Evolutionary conservation across 2,888 invertebrate genomes (phyloP).

Genomic region (Sphinx pinastri): DNA sequence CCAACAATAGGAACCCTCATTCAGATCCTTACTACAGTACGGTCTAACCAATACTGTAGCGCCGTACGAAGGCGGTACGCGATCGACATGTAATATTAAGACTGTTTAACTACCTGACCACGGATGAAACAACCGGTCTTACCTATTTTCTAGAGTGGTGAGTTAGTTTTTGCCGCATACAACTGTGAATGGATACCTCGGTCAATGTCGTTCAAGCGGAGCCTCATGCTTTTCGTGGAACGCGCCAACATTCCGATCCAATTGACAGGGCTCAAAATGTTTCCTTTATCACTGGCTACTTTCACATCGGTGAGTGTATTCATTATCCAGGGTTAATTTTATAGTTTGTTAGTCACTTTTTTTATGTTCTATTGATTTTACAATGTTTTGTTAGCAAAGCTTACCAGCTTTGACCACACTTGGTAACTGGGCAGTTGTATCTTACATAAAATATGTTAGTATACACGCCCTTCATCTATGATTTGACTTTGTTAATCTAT

Average conservation of each 20-base stretch:
- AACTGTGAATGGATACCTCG: conserved; percentile 62
- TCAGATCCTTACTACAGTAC: too few relatives aligned
- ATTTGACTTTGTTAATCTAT: too few relatives aligned
- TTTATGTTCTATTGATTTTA: not conserved
- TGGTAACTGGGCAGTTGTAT: not conserved
- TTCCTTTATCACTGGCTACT: conserved; percentile 59
- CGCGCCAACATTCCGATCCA: conserved; percentile 56
- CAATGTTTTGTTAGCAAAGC: not conserved
- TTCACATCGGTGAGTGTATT: conserved; percentile 55
- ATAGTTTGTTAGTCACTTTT: not conserved
- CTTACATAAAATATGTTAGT: too few relatives aligned
- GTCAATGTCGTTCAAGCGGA: conserved; percentile 56
- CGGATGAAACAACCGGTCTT: too few relatives aligned
- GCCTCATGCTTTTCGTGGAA: conserved; percentile 55
- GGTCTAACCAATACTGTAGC: too few relatives aligned
- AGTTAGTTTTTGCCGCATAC: conserved; percentile 60
- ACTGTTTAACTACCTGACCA: too few relatives aligned
- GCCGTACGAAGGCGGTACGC: too few relatives aligned
- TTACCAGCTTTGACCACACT: not conserved
- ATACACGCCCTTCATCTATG: too few relatives aligned
- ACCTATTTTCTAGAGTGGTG: conserved; percentile 49
- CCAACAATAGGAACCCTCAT: too few relatives aligned
- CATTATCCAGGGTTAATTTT: not conserved
- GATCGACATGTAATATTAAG: too few relatives aligned
- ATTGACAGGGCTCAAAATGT: conserved; percentile 59